Base-by-base conservation (phyloP, 2,797 vertebrate genomes). In the Chromobotia macracanthus region DNA sequence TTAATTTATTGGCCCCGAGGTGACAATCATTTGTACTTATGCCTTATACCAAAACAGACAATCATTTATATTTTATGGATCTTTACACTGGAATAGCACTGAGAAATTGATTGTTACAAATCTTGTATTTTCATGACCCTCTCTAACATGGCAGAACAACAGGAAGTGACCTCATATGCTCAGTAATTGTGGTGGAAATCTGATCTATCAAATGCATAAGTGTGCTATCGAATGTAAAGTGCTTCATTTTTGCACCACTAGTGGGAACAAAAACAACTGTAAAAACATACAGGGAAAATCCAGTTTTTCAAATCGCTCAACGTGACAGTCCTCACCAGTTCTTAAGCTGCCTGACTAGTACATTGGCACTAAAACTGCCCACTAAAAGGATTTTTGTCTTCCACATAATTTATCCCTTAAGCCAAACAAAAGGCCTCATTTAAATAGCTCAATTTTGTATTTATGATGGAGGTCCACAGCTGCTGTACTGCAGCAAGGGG, bases 401-500 rank as follows among this genome's bases (percentile, higher is more conserved):
- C 61, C 38, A 72, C 77, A 72, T 31, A 66, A 79, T 66, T 79
- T 48, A 18, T 50, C 61, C 69, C 50, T 79, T 16, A 72, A 50
- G 60, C 50, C 66, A 66, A 46, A 66, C 77, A 79, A 79, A 72
- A 79, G 15, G 66, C 77, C 25, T 55, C 44, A 41, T 38, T 67
- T 79, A n/a, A 48, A 55, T 72, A 72, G 77, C 69, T 72, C 23
- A 48, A 31, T 79, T 79, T 66, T 38, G 50, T 35, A 28, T 78
- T 35, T 28, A 41, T 78, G 44, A 67, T 3, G 16, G 55, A 25
- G 38, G 21, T 46, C 60, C 68, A 72, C 0, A 28, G 55, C 35
- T 6, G 23, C 77, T 72, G 68, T 28, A 79, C 48, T 18, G 18
- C 77, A 55, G 69, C 69, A 79, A 60, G 28, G 68, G 77, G 69